Conservation (phyloP, 2,113 vertebrate species). For the Diadophis punctatus region DNA sequence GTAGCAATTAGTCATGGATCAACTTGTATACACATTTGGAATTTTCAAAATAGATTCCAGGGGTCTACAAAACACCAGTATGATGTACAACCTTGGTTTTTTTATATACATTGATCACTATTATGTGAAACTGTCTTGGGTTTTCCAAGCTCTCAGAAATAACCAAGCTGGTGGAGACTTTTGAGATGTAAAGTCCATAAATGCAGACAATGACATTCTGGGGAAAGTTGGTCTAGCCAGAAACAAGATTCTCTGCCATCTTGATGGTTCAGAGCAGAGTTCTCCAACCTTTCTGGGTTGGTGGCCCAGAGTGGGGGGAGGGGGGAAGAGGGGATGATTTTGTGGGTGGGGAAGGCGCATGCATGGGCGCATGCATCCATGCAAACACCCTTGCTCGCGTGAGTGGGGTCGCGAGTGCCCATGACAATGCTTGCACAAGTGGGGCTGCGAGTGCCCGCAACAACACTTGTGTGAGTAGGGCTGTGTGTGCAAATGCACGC, state of each 20-base stretch:
- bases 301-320: too few relatives aligned
- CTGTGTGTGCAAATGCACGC: too few relatives aligned
- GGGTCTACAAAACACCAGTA: background rate
- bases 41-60: background rate
- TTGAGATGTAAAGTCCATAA: background rate
- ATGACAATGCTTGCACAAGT: too few relatives aligned
- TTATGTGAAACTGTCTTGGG: background rate
- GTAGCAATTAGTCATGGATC: background rate
- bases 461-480: too few relatives aligned
- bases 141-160: background rate
- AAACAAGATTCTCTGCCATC: background rate
- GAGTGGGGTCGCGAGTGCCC: too few relatives aligned
- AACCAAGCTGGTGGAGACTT: background rate
- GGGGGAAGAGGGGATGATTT: too few relatives aligned
- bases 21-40: background rate
- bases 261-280: background rate
- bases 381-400: too few relatives aligned
- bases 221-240: background rate
- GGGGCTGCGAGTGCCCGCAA: too few relatives aligned
- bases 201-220: background rate
- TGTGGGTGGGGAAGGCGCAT: too few relatives aligned
- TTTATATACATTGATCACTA: background rate
- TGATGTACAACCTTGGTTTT: background rate
- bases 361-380: too few relatives aligned
- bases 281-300: too few relatives aligned